Evolutionary conservation across 2,797 vertebrate genomes (phyloP).

Genomic region (Poeciliopsis infans): DNA sequence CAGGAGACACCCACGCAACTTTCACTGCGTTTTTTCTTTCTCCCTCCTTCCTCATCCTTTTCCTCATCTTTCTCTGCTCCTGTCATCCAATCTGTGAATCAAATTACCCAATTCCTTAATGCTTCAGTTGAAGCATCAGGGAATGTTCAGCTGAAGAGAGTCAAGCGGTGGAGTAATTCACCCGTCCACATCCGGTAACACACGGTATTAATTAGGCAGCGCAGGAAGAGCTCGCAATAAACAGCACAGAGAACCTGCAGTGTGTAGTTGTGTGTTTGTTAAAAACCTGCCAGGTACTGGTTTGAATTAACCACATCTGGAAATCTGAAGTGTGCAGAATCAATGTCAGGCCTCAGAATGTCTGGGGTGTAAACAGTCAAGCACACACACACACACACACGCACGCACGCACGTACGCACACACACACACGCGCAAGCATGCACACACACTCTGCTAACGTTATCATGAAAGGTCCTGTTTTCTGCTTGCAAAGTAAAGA

Average conservation of each 20-base stretch:
- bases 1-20: constrained; percentile 27
- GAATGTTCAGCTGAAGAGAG: constrained; percentile 67
- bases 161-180: constrained; percentile 64
- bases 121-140: constrained; percentile 67
- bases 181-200: constrained; percentile 18
- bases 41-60: constrained; percentile 14
- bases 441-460: constrained; percentile 12
- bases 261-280: constrained; percentile 43
- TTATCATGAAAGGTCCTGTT: constrained; percentile 39
- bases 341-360: constrained; percentile 63
- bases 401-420: constrained; percentile 29
- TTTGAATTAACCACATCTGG: constrained; percentile 76
- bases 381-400: constrained; percentile 32
- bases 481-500: constrained; percentile 67
- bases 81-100: constrained; percentile 61
- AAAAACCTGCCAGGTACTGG: constrained; percentile 60
- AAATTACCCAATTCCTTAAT: constrained; percentile 70
- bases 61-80: constrained; percentile 37
- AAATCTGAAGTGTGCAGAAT: constrained; percentile 70
- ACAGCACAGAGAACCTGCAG: constrained; percentile 26
- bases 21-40: constrained; percentile 10
- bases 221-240: constrained; percentile 48
- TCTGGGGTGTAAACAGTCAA: constrained; percentile 26
- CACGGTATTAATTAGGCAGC: constrained; percentile 51
- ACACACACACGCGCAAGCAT: background rate